Evolutionary conservation across 2,888 invertebrate genomes (phyloP).

Genomic region (Salticus scenicus): DNA sequence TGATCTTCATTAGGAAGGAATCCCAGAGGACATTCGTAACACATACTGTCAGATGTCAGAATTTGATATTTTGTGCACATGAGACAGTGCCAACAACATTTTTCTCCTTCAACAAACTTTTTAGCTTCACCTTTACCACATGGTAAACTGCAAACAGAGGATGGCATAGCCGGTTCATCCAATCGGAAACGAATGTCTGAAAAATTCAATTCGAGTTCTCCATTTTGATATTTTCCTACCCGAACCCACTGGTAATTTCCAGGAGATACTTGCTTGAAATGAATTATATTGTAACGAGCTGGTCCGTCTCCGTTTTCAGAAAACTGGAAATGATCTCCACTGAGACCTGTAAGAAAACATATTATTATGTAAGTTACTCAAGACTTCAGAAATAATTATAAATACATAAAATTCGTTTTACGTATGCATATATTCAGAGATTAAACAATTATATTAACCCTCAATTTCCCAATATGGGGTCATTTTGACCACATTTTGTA

Average conservation of each 20-base stretch:
- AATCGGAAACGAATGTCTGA: slow-evolving; percentile 70
- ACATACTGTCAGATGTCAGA: slow-evolving; percentile 87
- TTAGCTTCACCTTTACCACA: slow-evolving; percentile 93
- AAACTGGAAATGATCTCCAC: slow-evolving; percentile 92
- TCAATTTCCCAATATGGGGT: too few species aligned
- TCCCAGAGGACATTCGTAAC: slow-evolving; percentile 86
- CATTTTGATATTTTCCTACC: slow-evolving; percentile 90
- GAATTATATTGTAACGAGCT: slow-evolving; percentile 94
- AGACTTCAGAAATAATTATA: too few species aligned
- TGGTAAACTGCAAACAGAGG: slow-evolving; percentile 92
- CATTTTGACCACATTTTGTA: too few species aligned
- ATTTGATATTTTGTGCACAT: slow-evolving; percentile 92
- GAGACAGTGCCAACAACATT: slow-evolving; percentile 95
- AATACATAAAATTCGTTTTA: too few species aligned
- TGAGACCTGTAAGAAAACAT: slow-evolving; percentile 88
- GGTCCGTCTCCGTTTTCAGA: slow-evolving; percentile 94
- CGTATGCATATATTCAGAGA: too few species aligned
- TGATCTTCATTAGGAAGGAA: slow-evolving; percentile 87
- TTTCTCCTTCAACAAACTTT: slow-evolving; percentile 93
- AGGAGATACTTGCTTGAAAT: slow-evolving; percentile 86
- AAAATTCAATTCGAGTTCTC: slow-evolving; percentile 83
- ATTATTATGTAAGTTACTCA: too few species aligned
- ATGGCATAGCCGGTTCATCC: slow-evolving; percentile 79
- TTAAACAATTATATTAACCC: too few species aligned
- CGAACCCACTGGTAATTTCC: slow-evolving; percentile 89